phyloP scores from a whole-genome alignment of 2,888 invertebrate species.

The Lasioglossum villosulum region DNA sequence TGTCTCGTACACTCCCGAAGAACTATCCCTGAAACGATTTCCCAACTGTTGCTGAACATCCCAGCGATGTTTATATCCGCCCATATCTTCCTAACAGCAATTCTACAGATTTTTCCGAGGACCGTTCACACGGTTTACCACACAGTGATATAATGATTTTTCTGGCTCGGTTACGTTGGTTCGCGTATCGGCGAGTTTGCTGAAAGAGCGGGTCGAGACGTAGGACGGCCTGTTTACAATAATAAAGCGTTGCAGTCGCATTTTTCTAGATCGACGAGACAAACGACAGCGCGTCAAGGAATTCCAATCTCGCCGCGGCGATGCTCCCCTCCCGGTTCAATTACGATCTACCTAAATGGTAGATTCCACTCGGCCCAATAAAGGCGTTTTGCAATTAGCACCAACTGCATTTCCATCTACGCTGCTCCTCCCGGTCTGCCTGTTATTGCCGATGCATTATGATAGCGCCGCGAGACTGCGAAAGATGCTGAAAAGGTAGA shows the following conservation, averaged over 20 bases:
- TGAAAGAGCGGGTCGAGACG: too few species aligned
- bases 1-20: neutral
- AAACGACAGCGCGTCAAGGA: constrained; percentile 48
- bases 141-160: neutral
- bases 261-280: constrained; percentile 34
- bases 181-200: too few species aligned
- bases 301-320: constrained; percentile 44
- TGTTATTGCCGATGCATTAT: constrained; percentile 66
- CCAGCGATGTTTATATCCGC: too few species aligned
- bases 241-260: constrained; percentile 20
- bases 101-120: neutral
- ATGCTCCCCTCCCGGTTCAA: constrained; percentile 40
- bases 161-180: neutral
- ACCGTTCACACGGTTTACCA: neutral
- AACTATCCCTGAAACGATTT: neutral
- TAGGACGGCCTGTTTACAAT: constrained; percentile 16
- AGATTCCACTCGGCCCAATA: constrained; percentile 56
- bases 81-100: too few species aligned
- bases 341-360: constrained; percentile 64
- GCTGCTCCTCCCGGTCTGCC: constrained; percentile 46
- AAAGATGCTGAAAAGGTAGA: constrained; percentile 49
- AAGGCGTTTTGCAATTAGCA: constrained; percentile 64
- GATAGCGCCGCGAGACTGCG: constrained; percentile 55
- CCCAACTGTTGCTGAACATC: neutral
- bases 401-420: constrained; percentile 53